Conservation (phyloP, 2,888 invertebrate species). For the Neoscelio sp. region DNA sequence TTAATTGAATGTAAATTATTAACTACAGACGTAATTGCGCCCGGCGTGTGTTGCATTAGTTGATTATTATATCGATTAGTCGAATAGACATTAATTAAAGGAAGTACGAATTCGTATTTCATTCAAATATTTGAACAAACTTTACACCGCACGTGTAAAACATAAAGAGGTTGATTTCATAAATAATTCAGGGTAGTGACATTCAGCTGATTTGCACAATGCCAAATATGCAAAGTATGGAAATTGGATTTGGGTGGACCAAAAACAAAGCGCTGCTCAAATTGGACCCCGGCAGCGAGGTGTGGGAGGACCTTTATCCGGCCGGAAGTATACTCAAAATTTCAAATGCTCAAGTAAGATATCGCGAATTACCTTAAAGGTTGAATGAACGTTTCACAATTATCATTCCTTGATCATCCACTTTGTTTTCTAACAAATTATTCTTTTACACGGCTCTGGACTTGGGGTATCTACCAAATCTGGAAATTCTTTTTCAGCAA, state of each 20-base stretch:
- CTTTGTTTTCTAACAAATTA: constrained; percentile 36
- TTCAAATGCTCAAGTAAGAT: constrained; percentile 88
- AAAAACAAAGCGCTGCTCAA: constrained; percentile 90
- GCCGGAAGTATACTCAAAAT: constrained; percentile 93
- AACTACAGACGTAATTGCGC: no score
- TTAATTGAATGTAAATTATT: no score
- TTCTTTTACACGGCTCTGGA: no score
- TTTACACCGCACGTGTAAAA: constrained; percentile 24
- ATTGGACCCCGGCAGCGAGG: constrained; percentile 89
- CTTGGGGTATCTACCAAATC: no score
- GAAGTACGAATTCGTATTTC: no score
- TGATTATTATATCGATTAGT: no score
- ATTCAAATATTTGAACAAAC: no score
- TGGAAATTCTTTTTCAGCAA: no score
- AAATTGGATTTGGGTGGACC: constrained; percentile 93
- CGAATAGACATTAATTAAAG: constrained; percentile 60
- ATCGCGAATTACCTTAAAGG: no score
- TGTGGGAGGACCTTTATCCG: constrained; percentile 94
- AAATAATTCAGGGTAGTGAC: constrained; percentile 86
- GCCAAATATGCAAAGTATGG: constrained; percentile 84
- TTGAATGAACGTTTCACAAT: no score
- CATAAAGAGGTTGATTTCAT: constrained; percentile 5
- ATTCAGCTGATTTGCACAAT: constrained; percentile 89
- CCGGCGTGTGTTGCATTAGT: no score
- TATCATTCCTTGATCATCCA: no score